These are phyloP conservation scores for Plectropomus leopardus DNA, from an alignment of 2,113 vertebrate species.

Conservation along the genomic window DNA sequence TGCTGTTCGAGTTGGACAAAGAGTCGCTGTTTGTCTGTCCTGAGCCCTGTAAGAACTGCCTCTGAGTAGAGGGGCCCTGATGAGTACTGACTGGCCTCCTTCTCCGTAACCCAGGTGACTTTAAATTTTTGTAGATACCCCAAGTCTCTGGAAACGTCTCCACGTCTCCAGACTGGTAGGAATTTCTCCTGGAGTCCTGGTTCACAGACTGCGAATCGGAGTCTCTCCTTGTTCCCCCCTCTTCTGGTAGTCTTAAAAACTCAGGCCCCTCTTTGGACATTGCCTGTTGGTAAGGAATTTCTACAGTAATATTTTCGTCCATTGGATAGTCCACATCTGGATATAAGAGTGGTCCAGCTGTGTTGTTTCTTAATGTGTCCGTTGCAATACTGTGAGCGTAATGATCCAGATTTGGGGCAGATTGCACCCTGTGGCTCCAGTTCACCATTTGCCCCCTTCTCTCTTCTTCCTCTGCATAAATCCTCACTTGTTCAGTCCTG, in stretches of 20 bases:
- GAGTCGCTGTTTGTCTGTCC: constrained; percentile 34
- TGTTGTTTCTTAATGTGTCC: constrained; percentile 23
- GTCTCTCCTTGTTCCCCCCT: constrained; percentile 15
- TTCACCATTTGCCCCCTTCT: constrained; percentile 42
- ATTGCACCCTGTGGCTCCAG: constrained; percentile 38
- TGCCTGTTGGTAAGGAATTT: background rate
- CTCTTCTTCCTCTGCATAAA: constrained; percentile 36
- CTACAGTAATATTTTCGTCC: constrained; percentile 31
- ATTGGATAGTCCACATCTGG: constrained; percentile 74
- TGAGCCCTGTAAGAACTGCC: background rate
- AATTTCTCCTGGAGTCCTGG: constrained; percentile 37
- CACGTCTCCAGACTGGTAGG: constrained; percentile 41
- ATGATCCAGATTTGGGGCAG: constrained; percentile 12
- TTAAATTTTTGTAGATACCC: constrained; percentile 63
- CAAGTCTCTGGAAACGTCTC: constrained; percentile 27
- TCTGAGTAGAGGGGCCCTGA: constrained; percentile 9
- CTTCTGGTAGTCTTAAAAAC: background rate
- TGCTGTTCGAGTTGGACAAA: constrained; percentile 60
- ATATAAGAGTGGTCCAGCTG: constrained; percentile 46
- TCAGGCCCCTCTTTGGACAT: background rate
- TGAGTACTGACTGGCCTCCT: constrained; percentile 60
- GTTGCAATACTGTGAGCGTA: background rate
- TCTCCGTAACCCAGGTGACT: constrained; percentile 67
- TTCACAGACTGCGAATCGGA: constrained; percentile 30
- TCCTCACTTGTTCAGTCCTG: constrained; percentile 16